These are phyloP conservation scores for Porites lutea DNA, from an alignment of 64 coral and sea anemone genomes.

Conservation along the genomic window DNA sequence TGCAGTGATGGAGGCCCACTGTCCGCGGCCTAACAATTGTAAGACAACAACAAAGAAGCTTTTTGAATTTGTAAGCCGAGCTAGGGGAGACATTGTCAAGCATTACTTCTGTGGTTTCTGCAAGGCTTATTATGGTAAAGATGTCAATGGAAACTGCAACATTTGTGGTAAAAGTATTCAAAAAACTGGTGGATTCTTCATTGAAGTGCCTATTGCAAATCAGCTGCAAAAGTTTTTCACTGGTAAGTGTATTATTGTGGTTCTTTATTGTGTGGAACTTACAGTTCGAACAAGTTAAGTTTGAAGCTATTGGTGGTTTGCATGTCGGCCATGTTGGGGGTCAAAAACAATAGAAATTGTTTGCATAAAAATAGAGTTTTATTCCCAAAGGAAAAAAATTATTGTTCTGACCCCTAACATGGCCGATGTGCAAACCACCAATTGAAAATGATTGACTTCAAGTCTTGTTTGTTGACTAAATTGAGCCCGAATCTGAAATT, in stretches of 20 bases:
- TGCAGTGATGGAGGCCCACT: background rate
- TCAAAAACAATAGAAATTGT: no score
- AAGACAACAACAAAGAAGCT: background rate
- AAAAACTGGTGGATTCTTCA: constrained; percentile 21
- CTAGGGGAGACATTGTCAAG: background rate
- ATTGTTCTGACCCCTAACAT: no score
- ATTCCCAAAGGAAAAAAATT: no score
- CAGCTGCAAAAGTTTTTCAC: constrained; percentile 23
- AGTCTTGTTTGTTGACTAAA: no score
- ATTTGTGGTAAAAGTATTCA: constrained; percentile 4
- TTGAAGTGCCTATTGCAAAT: constrained; percentile 41
- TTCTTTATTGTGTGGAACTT: background rate
- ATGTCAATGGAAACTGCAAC: background rate
- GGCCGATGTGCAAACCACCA: no score
- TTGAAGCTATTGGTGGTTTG: no score
- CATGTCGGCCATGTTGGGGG: no score
- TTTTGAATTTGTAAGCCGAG: background rate
- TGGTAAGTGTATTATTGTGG: constrained; percentile 4
- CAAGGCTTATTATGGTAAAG: constrained; percentile 14
- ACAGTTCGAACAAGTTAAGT: background rate
- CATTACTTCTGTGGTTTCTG: background rate
- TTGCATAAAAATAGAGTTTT: no score
- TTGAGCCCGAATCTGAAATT: no score
- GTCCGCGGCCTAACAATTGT: background rate
- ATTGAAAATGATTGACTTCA: no score